Base-by-base conservation (phyloP, 2,888 invertebrate species). In the Gisinianus flammeolus region DNA sequence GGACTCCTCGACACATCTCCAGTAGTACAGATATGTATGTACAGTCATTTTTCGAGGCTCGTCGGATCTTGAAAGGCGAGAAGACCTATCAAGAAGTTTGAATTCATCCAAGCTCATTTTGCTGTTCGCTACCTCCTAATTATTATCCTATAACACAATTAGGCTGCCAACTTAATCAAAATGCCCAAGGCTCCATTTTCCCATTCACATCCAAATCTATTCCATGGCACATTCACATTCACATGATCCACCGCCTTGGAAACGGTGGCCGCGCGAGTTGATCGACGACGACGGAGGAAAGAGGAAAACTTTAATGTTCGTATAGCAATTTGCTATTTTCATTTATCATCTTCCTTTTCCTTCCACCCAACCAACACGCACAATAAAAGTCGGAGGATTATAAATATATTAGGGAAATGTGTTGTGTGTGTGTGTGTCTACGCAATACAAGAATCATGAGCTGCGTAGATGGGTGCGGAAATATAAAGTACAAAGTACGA, bases 41-140 rank as follows among this genome's bases (percentile, higher is more conserved):
- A 44, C 44, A 44, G 44, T 44, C 44, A 44, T 44, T 19, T 44
- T 44, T 44, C 19, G 44, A 44, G 19, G 12, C 6, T 4, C 2
- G 44, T 1, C n/a, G 28, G 16, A 54, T 52, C 52, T 52, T 70
- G 69, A 26, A 69, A n/a, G n/a, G 31, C 33, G 22, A 16, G 22
- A 67, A 33, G 30, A 33, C 22, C 31, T 33, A 67, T 26, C 26
- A 62, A 62, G 28, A 26, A 62, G 26, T 62, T 62, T 35, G 44
- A 68, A 68, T 68, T 68, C 68, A 68, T 35, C 44, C 44, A 35
- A 68, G 68, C 68, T 68, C 44, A 35, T 68, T 68, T 68, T 44
- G 68, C 68, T 68, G 22, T 68, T 44, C 24, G 68, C 68, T 68
- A 68, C 68, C 68, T 68, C 68, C 24, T 68, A 68, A 68, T 68